A percentile compares a stretch with the other conserved stretches of the same genome.
These are phyloP conservation scores for Progne subis DNA, from an alignment of 2,113 vertebrate genomes.

Conservation along the genomic window DNA sequence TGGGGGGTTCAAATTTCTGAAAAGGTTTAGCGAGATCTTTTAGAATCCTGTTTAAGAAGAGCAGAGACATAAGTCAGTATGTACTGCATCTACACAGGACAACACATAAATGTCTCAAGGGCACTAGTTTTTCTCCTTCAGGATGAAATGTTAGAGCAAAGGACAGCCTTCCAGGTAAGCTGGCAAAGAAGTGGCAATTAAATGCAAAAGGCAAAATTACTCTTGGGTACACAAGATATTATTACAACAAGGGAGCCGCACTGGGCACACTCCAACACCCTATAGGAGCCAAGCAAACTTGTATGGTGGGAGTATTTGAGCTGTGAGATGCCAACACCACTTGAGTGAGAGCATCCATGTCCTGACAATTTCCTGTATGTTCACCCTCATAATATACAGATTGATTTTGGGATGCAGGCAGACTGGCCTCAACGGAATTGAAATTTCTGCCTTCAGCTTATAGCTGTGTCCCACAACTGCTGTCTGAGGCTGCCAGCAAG, in stretches of 20 bases:
- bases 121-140: not conserved
- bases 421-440: not conserved
- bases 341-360: not conserved
- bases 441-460: not conserved
- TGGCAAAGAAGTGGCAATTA: not conserved
- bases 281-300: not conserved
- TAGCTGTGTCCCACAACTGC: rapidly evolving
- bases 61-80: not conserved
- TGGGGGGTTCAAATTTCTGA: not conserved
- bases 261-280: not conserved
- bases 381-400: not conserved
- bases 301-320: not conserved
- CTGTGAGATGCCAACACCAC: not conserved
- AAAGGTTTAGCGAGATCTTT: not conserved
- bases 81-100: not conserved
- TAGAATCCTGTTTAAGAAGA: not conserved
- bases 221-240: not conserved
- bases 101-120: not conserved
- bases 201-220: not conserved
- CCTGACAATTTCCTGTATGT: not conserved
- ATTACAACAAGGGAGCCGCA: not conserved
- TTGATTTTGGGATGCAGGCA: not conserved
- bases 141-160: not conserved
- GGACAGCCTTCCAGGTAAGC: not conserved
- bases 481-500: not conserved